Conservation (phyloP, 2,113 vertebrate species). For the Stictonetta naevosa region DNA sequence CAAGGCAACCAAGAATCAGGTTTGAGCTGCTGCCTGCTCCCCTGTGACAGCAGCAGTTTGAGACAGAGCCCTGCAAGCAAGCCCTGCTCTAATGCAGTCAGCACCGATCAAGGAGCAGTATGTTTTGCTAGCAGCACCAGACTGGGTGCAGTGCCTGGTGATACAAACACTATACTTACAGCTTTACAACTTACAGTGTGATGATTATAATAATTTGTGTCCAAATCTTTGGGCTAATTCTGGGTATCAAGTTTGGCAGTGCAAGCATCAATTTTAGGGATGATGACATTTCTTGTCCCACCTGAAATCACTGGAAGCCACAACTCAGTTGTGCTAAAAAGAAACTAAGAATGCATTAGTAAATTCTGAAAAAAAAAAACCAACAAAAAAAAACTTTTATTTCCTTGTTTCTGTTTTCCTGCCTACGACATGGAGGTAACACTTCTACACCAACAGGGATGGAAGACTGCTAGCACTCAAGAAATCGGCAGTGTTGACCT, state of each 20-base stretch:
- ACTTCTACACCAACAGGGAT: background rate
- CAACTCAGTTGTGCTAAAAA: background rate
- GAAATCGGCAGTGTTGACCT: background rate
- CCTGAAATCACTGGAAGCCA: background rate
- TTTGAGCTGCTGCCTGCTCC: conserved; percentile 8
- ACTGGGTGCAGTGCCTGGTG: background rate
- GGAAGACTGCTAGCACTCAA: background rate
- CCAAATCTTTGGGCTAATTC: background rate
- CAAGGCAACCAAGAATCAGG: background rate
- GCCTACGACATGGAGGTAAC: background rate
- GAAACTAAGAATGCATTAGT: background rate
- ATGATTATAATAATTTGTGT: background rate
- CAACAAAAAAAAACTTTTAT: no score
- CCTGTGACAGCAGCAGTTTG: background rate
- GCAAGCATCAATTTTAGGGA: background rate
- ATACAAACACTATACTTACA: background rate
- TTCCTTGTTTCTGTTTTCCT: background rate
- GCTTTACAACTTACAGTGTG: background rate
- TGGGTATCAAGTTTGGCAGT: background rate
- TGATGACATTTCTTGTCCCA: background rate
- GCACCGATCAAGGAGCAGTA: background rate
- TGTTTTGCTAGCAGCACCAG: background rate
- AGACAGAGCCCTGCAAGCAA: background rate
- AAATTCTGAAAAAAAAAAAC: background rate
- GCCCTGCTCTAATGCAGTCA: background rate